These are phyloP conservation scores for Urosaurus nigricauda DNA, from an alignment of 2,797 vertebrate genomes.

Conservation along the genomic window DNA sequence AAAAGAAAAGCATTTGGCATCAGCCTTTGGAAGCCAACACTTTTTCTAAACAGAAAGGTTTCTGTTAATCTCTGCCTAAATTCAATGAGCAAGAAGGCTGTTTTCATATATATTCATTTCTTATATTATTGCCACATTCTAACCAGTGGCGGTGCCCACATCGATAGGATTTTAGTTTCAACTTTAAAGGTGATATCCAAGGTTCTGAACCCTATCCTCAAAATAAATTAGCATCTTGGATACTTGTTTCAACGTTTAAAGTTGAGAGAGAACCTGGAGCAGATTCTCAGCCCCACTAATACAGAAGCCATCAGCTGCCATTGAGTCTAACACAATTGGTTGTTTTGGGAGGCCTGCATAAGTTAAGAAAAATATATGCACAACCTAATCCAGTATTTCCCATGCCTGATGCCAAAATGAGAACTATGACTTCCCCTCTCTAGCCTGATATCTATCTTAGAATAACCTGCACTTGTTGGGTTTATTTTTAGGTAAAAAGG, in stretches of 20 bases:
- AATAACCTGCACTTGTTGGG: not conserved
- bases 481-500: too few relatives aligned
- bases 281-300: too few relatives aligned
- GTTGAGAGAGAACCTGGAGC: too few relatives aligned
- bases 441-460: not conserved
- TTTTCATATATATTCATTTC: slow-evolving; percentile 4
- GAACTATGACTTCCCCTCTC: not conserved
- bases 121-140: not conserved
- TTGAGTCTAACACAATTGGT: not conserved
- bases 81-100: not conserved
- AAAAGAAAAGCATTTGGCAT: slow-evolving; percentile 44
- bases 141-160: not conserved
- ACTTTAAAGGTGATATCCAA: too few relatives aligned
- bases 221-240: too few relatives aligned
- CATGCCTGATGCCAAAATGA: not conserved
- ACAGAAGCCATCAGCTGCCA: too few relatives aligned
- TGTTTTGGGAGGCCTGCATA: not conserved
- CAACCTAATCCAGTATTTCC: not conserved
- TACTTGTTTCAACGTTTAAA: too few relatives aligned
- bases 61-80: not conserved
- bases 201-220: too few relatives aligned
- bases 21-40: slow-evolving; percentile 42
- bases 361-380: too few relatives aligned
- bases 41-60: slow-evolving; percentile 16
- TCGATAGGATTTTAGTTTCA: too few relatives aligned